Evolutionary conservation across 2,888 invertebrate species (phyloP).

Genomic region (Orthosia incerta): DNA sequence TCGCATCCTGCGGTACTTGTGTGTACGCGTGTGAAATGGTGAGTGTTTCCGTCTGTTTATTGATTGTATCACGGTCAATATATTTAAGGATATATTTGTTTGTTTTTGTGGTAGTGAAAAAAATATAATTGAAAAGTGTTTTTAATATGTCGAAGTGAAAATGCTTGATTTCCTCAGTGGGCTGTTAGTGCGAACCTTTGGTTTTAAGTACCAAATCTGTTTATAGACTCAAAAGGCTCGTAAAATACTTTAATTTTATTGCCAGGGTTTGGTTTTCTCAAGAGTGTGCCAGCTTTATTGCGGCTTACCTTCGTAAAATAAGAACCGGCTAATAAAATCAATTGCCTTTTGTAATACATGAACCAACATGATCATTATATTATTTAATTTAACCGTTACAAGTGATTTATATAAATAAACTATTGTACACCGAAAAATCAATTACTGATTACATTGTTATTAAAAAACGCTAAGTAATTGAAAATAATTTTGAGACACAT

Average conservation of each 20-base stretch:
- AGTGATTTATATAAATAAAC: constrained; percentile 24
- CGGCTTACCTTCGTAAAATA: constrained; percentile 30
- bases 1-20: constrained; percentile 73
- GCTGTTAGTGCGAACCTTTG: not conserved
- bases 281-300: constrained; percentile 21
- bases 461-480: constrained; percentile 11
- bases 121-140: too few species aligned
- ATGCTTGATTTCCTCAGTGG: constrained; percentile 14
- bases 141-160: not conserved
- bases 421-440: not conserved
- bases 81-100: constrained; percentile 15
- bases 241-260: constrained; percentile 22
- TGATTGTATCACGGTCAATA: constrained; percentile 48
- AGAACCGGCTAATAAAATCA: not conserved
- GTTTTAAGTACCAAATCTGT: constrained; percentile 1
- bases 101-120: constrained; percentile 7
- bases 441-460: constrained; percentile 18
- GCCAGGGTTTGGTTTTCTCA: not conserved
- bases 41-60: constrained; percentile 67
- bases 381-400: not conserved
- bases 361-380: not conserved
- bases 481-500: constrained; percentile 33
- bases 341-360: constrained; percentile 8
- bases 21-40: constrained; percentile 78
- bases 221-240: not conserved